A percentile compares a stretch with the other conserved stretches of the same genome.
phyloP scores from a whole-genome alignment of 2,797 vertebrate species.

The Argyrosomus regius region DNA sequence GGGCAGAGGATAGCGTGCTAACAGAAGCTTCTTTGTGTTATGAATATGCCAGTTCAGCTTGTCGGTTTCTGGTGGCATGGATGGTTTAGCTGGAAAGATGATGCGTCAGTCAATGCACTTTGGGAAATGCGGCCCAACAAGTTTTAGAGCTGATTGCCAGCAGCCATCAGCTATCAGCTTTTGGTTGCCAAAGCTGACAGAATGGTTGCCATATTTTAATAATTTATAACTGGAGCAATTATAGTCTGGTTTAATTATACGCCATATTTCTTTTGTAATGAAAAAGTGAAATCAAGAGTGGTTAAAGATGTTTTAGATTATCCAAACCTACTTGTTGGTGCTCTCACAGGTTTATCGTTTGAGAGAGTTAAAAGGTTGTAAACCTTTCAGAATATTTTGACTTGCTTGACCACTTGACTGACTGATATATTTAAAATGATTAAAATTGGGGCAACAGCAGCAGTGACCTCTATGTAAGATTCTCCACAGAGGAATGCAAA shows the following conservation, averaged over 20 bases:
- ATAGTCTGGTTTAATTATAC: conserved; percentile 1
- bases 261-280: neutral
- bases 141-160: conserved; percentile 21
- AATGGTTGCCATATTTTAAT: conserved; percentile 36
- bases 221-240: conserved; percentile 18
- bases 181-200: conserved; percentile 22
- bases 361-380: neutral
- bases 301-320: neutral
- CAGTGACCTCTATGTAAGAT: too few relatives aligned
- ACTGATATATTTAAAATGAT: neutral
- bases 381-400: conserved; percentile 4
- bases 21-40: conserved; percentile 61
- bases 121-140: conserved; percentile 13
- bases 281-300: conserved; percentile 8
- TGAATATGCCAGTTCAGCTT: conserved; percentile 53
- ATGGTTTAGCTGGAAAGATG: conserved; percentile 41
- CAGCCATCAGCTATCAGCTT: conserved; percentile 31
- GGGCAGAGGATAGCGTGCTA: conserved; percentile 41
- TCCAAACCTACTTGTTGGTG: neutral
- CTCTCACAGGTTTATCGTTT: conserved; percentile 7
- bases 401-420: neutral
- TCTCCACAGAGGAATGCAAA: neutral
- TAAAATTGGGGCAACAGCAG: neutral
- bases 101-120: conserved; percentile 19
- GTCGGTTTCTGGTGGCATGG: conserved; percentile 45